Base-by-base conservation (phyloP, 2,797 vertebrate species). In the Tenualosa ilisha region DNA sequence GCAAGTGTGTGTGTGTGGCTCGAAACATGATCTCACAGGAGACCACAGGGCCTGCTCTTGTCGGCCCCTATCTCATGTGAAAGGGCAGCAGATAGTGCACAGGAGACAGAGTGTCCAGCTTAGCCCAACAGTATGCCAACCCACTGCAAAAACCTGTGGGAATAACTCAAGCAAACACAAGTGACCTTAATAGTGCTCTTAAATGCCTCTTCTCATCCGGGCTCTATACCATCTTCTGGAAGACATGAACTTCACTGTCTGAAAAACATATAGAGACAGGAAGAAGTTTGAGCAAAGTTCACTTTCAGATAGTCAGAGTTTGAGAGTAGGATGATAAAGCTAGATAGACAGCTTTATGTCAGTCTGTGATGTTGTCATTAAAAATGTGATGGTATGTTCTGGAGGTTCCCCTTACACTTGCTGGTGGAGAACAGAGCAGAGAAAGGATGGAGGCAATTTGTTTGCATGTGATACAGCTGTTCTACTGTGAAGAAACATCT, bases 21-120 rank as follows among this genome's bases (percentile, higher is more conserved):
- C n/a, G 7, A 63, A 63, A 24, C 59, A 63, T 90, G 89, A 90
- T 31, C 26, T 72, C 65, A 72, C 26, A 46, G 15, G 40, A 89
- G 85, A 92, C 90, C 92, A 94, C 86, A 22, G 37, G 90, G 90
- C 85, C 91, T 88, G 90, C 90, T 95, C 93, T 94, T 94, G 93
- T 95, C 7, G 93, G 92, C 88, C 88, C 86, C 89, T 95, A 96
- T 96, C 95, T 93, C 90, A 93, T 75, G 91, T 90, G 94, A 94
- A 79, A 94, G 94, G 92, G 91, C 92, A 93, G 91, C 89, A 93
- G 95, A 96, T 96, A 95, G 94, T 91, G 82, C 13, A 46, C 85
- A 88, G 82, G 86, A 92, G 92, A 93, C 92, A 92, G 92, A 91
- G 88, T 81, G 87, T 87, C 12, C 31, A 51, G 61, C 46, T 81